Evolutionary conservation across 2,797 vertebrate genomes (phyloP).

Genomic region (Myripristis murdjan): DNA sequence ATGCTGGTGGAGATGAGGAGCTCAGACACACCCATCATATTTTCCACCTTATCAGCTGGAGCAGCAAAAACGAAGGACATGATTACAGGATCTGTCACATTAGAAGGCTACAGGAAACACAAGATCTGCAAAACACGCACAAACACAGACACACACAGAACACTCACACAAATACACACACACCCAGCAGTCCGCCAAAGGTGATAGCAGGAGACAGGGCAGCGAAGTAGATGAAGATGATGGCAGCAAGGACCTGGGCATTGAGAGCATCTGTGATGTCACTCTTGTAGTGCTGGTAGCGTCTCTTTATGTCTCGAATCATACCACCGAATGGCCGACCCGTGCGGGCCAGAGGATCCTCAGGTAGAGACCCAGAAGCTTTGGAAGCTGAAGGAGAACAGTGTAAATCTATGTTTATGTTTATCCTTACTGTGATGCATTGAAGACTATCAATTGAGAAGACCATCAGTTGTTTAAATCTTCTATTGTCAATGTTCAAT

Average conservation of each 20-base stretch:
- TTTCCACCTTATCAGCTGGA: slow-evolving; percentile 92
- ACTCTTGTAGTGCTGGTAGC: slow-evolving; percentile 93
- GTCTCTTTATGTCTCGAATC: slow-evolving; percentile 89
- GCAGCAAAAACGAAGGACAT: not conserved
- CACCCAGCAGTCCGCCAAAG: slow-evolving; percentile 95
- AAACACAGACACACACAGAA: slow-evolving; percentile 4
- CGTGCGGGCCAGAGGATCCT: slow-evolving; percentile 91
- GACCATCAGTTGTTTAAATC: not conserved
- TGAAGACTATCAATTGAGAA: not conserved
- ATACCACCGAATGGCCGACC: slow-evolving; percentile 91
- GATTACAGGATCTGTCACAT: not conserved
- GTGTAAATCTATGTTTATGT: not conserved
- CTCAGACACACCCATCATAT: slow-evolving; percentile 95
- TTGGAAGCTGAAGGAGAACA: slow-evolving; percentile 63
- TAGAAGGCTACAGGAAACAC: not conserved
- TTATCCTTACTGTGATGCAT: no score
- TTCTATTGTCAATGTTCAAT: no score
- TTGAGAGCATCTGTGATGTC: slow-evolving; percentile 93
- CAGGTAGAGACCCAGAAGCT: slow-evolving; percentile 60
- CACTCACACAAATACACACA: slow-evolving; percentile 13
- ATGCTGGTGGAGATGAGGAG: slow-evolving; percentile 93
- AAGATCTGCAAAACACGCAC: not conserved
- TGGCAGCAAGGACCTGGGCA: slow-evolving; percentile 91
- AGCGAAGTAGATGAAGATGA: slow-evolving; percentile 98
- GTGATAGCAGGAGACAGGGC: slow-evolving; percentile 95